A percentile compares a stretch with the other conserved stretches of the same genome.
Conservation (phyloP, 2,888 invertebrate genomes). For the Balanococcus diminutus region DNA sequence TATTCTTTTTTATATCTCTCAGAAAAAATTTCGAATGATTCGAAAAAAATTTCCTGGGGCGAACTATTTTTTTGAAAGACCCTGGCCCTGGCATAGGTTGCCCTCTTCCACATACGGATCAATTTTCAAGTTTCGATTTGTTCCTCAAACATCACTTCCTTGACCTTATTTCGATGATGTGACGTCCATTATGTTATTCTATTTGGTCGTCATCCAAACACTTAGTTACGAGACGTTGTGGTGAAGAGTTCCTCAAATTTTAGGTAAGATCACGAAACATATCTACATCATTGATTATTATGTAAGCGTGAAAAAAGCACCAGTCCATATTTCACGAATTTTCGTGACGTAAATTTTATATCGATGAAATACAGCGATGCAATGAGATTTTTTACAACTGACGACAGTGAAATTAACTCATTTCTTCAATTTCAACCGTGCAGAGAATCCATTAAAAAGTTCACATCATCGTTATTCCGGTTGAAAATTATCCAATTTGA, state of each 20-base stretch:
- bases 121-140: background rate
- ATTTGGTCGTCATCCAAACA: conserved; percentile 13
- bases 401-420: background rate
- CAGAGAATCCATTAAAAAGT: background rate
- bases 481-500: background rate
- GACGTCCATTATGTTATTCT: background rate
- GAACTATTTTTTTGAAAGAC: too few relatives aligned
- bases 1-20: too few relatives aligned
- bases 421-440: background rate
- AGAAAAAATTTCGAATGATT: too few relatives aligned
- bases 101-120: background rate
- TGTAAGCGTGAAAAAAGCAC: background rate
- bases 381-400: background rate
- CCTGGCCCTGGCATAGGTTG: too few relatives aligned
- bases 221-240: background rate
- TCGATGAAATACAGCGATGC: background rate
- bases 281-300: background rate
- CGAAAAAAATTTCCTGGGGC: too few relatives aligned
- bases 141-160: background rate
- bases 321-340: background rate
- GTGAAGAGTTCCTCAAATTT: background rate
- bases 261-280: background rate
- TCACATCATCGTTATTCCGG: background rate
- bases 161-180: conserved; percentile 5
- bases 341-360: background rate